Conservation (phyloP, 2,888 invertebrate genomes). For the Acanthosepion lycidas region DNA sequence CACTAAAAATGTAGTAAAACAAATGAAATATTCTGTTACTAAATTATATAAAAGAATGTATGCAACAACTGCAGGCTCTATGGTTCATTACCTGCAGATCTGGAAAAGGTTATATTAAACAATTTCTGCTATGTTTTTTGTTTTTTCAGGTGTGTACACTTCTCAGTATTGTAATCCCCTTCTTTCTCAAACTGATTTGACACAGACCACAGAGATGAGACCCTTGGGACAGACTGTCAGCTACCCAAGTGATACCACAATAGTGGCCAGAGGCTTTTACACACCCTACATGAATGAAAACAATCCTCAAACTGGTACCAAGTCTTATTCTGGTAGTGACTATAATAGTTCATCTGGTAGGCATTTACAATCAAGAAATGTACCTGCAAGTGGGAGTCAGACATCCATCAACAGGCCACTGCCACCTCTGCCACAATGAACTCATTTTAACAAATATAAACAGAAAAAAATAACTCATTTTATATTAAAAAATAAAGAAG, state of each 20-base stretch:
- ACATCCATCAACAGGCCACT: neutral
- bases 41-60: neutral
- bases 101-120: neutral
- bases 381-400: neutral
- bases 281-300: slow-evolving; percentile 12
- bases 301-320: neutral
- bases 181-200: neutral
- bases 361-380: neutral
- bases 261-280: neutral
- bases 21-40: neutral
- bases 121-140: neutral
- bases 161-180: neutral
- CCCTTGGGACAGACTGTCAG: neutral
- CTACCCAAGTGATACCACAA: neutral
- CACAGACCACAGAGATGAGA: neutral
- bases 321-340: neutral
- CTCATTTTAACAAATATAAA: neutral
- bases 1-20: too few species aligned
- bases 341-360: neutral
- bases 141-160: neutral
- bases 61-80: neutral
- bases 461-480: neutral
- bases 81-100: neutral
- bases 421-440: neutral
- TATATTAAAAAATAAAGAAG: neutral